Evolutionary conservation across 1,140 invertebrate genomes (phyloP).

Genomic region (Trigoniulus corallinus): DNA sequence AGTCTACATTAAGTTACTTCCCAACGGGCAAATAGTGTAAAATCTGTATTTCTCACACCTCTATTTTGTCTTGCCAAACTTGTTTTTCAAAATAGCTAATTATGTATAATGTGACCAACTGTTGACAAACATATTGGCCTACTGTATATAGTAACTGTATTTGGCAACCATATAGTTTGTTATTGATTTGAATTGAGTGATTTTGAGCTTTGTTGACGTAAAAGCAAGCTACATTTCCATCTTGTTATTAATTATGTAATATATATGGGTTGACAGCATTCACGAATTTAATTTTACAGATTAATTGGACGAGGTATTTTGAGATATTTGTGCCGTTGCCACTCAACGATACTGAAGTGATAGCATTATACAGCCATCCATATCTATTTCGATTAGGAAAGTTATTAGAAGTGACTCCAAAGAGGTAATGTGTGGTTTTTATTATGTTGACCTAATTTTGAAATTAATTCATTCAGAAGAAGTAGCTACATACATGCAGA

Average conservation of each 20-base stretch:
- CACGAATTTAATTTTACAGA: conserved; percentile 26
- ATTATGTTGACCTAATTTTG: too few relatives aligned
- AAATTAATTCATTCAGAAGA: conserved; percentile 12
- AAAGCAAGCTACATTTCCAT: not conserved
- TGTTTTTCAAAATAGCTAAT: too few relatives aligned
- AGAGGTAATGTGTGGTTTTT: conserved; percentile 20
- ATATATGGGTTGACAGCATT: conserved; percentile 2
- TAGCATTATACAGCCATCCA: conserved; percentile 52
- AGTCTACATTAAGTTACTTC: too few relatives aligned
- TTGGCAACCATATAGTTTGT: not conserved
- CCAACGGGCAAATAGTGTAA: too few relatives aligned
- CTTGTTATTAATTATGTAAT: not conserved
- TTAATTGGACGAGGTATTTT: conserved; percentile 59
- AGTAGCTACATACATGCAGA: conserved; percentile 15
- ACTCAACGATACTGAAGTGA: conserved; percentile 38
- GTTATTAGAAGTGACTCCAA: conserved; percentile 25
- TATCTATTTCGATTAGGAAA: conserved; percentile 35
- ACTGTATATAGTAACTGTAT: too few relatives aligned
- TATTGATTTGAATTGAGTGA: not conserved
- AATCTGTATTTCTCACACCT: too few relatives aligned
- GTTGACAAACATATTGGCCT: too few relatives aligned
- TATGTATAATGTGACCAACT: too few relatives aligned
- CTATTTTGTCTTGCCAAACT: too few relatives aligned
- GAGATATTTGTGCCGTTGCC: conserved; percentile 44
- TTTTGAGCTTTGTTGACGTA: not conserved